A percentile compares a stretch with the other conserved stretches of the same genome.
Conservation (phyloP, 2,113 vertebrate species). For the Equus przewalskii region DNA sequence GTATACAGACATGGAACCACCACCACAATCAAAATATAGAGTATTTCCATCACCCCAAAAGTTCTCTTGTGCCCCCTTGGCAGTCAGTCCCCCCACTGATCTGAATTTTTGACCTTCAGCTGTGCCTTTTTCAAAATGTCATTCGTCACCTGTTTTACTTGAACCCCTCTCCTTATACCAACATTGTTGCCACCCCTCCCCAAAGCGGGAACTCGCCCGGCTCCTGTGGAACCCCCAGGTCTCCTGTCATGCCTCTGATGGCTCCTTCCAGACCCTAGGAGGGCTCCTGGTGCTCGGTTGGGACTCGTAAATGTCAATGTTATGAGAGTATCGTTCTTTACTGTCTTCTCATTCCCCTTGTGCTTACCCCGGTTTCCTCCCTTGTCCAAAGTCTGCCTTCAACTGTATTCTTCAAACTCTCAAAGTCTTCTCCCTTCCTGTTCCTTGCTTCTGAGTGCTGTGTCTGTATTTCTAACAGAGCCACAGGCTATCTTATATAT, state of each 20-base stretch:
- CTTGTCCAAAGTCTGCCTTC: fast-evolving
- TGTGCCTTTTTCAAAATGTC: neutral
- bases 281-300: neutral
- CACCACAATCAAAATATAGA: neutral
- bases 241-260: fast-evolving
- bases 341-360: fast-evolving
- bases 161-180: neutral
- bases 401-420: neutral
- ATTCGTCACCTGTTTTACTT: neutral
- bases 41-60: neutral
- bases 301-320: fast-evolving
- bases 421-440: neutral
- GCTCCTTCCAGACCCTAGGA: neutral
- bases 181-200: fast-evolving
- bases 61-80: neutral
- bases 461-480: neutral
- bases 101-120: neutral
- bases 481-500: neutral
- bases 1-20: neutral
- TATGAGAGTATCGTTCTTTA: fast-evolving
- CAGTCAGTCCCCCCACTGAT: neutral
- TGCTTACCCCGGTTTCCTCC: neutral
- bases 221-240: fast-evolving
- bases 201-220: fast-evolving
- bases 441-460: neutral